Base-by-base conservation (phyloP, 2,888 invertebrate species). In the Ctenicera cuprea region DNA sequence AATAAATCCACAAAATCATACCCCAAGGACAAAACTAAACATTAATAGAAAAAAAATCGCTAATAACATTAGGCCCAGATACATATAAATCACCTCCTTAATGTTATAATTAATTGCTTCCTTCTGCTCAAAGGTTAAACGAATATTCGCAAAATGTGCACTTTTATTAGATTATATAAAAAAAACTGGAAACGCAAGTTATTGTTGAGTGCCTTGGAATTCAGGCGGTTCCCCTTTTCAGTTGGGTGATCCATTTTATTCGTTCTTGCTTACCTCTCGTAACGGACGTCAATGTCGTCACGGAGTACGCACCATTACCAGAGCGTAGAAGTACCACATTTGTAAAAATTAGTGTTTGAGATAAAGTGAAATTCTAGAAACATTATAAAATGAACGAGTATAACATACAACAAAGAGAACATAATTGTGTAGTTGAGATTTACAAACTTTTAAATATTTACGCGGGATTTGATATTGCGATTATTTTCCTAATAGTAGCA, bases 231-330 rank as follows among this genome's bases (percentile, higher is more conserved):
- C 37, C n/a, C 59, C 59, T 59, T 59, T 59, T 30, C 59, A 16
- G 20, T 38, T 37, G 33, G 30, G 18, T 59, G 59, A 59, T 59
- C 59, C 59, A 59, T 38, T 59, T 59, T 59, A 38, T 59, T 45
- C 30, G 45, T 43, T 62, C 62, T 62, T 26, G 62, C 18, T 62
- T 26, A 45, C 62, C 62, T 62, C 45, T 62, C 30, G 45, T 62
- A 20, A 62, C 26, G 43, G 16, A 43, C 62, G 62, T 18, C 62
- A 62, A 62, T 62, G 62, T 62, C 62, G 62, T 62, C 45, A 62
- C 62, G 22, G 22, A 16, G 43, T 16, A 45, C 45, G 62, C 62
- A 62, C 62, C 43, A 12, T 62, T 45, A 62, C 62, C 62, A 18
- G 4, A n/a, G 45, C 62, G 38, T 62, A 30, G n/a, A 38, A 59